Percentiles rank a stretch among this genome's conserved stretches.
Evolutionary conservation across 2,888 invertebrate genomes (phyloP).

Genomic region (Andrena fulva): DNA sequence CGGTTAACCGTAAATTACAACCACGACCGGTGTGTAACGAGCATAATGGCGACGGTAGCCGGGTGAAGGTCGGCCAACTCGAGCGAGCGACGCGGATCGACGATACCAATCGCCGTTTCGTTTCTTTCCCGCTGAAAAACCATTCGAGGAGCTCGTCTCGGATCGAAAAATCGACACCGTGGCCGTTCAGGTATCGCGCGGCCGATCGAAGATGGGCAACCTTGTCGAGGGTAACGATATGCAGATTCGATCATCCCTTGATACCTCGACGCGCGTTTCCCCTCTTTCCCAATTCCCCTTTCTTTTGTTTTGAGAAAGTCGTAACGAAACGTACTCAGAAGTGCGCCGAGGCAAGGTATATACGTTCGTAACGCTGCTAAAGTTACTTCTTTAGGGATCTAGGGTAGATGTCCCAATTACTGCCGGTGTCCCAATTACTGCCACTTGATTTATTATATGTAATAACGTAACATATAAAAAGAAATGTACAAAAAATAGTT

Average conservation of each 20-base stretch:
- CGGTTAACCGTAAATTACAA: slow-evolving; percentile 84
- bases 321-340: no score
- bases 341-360: no score
- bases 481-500: no score
- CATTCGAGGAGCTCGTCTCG: slow-evolving; percentile 3
- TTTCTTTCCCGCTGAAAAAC: slow-evolving; percentile 28
- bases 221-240: slow-evolving; percentile 22
- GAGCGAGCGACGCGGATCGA: slow-evolving; percentile 57
- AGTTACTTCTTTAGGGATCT: no score
- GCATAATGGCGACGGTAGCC: slow-evolving; percentile 81
- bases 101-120: slow-evolving; percentile 36
- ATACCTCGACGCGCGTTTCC: slow-evolving; percentile 3
- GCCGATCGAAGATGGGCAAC: slow-evolving; percentile 20
- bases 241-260: slow-evolving; percentile 34
- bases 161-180: slow-evolving; percentile 23
- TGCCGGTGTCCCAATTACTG: no score
- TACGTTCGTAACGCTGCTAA: no score
- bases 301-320: slow-evolving; percentile 20
- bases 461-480: no score
- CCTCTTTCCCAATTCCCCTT: slow-evolving; percentile 16
- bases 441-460: no score
- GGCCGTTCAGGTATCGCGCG: neutral
- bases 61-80: slow-evolving; percentile 83
- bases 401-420: no score
- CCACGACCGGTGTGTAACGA: slow-evolving; percentile 80